A percentile compares a stretch with the other conserved stretches of the same genome.
Evolutionary conservation across 2,888 invertebrate genomes (phyloP).

Genomic region (Galeruca laticollis): DNA sequence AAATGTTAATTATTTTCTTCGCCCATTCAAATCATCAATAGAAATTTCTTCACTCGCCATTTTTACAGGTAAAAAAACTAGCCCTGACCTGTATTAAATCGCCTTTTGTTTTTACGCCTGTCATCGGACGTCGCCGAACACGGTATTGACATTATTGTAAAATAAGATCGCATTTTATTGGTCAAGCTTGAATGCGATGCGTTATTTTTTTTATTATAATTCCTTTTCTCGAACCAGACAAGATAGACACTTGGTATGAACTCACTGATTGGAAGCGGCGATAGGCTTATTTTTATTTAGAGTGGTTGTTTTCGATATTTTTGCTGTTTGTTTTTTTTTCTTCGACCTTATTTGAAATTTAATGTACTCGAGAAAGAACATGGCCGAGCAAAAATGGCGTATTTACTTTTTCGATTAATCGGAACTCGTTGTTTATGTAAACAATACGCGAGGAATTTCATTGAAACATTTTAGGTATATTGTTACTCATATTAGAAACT

Average conservation of each 20-base stretch:
- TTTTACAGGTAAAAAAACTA: not conserved
- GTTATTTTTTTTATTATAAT: slow-evolving; percentile 44
- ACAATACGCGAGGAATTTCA: not conserved
- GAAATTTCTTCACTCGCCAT: not conserved
- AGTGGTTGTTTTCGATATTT: slow-evolving; percentile 27
- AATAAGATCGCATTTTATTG: slow-evolving; percentile 52
- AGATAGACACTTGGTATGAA: slow-evolving; percentile 41
- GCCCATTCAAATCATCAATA: too few species aligned
- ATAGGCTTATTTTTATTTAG: slow-evolving; percentile 37
- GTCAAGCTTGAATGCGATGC: slow-evolving; percentile 46
- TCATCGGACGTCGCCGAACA: slow-evolving; percentile 40
- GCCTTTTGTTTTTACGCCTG: slow-evolving; percentile 44
- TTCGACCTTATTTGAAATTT: slow-evolving; percentile 26
- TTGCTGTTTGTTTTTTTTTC: slow-evolving; percentile 11
- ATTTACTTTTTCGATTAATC: not conserved
- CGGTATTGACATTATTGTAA: slow-evolving; percentile 48
- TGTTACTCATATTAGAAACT: not conserved
- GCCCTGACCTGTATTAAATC: slow-evolving; percentile 26
- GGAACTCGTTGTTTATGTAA: not conserved
- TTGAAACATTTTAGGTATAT: not conserved
- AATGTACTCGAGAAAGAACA: slow-evolving; percentile 26
- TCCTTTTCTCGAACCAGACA: slow-evolving; percentile 38
- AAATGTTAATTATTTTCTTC: too few species aligned
- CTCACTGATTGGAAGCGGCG: slow-evolving; percentile 36
- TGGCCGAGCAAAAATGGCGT: slow-evolving; percentile 31